These are phyloP conservation scores for Coptodon rendalli DNA, from an alignment of 2,113 vertebrate species.

Conservation along the genomic window DNA sequence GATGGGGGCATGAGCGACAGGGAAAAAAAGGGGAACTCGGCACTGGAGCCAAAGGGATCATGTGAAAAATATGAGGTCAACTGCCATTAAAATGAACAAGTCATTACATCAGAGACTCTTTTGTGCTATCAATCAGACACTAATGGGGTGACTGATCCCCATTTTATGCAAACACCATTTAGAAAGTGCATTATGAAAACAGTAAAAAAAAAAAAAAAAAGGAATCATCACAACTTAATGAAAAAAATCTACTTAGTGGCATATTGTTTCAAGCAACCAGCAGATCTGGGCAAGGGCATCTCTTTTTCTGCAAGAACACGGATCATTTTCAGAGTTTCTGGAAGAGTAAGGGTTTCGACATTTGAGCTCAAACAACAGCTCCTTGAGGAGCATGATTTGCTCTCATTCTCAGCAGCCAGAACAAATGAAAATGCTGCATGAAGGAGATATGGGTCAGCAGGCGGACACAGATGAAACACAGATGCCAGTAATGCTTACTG, in stretches of 20 bases:
- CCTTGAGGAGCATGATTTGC: not conserved
- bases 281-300: not conserved
- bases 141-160: not conserved
- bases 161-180: not conserved
- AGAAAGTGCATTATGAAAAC: not conserved
- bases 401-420: not conserved
- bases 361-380: not conserved
- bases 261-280: not conserved
- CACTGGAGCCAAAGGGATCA: not conserved
- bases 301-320: not conserved
- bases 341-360: not conserved
- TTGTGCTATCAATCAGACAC: not conserved
- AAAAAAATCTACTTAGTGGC: not conserved
- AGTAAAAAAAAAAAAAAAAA: not conserved
- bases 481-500: constrained; percentile 26
- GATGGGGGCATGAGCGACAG: not conserved
- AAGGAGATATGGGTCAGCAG: constrained; percentile 17
- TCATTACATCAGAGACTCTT: not conserved
- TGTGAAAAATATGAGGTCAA: not conserved
- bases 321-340: not conserved
- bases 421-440: not conserved
- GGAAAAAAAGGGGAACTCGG: not conserved
- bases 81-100: not conserved
- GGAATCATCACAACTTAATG: not conserved
- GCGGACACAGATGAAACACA: constrained; percentile 1